A percentile compares a stretch with the other conserved stretches of the same genome.
Evolutionary conservation across 2,888 invertebrate species (phyloP).

Genomic region (Deroplatys truncata): DNA sequence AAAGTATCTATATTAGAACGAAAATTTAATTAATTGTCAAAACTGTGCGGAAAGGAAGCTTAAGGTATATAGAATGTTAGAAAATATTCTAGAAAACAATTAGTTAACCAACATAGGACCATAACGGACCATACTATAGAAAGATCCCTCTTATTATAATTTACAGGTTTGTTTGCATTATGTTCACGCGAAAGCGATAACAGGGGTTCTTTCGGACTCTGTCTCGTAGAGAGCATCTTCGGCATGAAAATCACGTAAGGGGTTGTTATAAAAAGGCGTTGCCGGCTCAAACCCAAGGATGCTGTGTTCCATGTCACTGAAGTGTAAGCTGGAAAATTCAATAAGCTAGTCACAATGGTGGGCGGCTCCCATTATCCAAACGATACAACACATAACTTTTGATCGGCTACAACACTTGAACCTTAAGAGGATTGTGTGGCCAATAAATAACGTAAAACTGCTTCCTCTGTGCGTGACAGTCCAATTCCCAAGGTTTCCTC

Average conservation of each 20-base stretch:
- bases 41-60: too few relatives aligned
- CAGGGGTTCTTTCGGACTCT: too few relatives aligned
- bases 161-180: too few relatives aligned
- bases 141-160: too few relatives aligned
- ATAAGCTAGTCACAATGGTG: not conserved
- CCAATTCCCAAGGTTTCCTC: not conserved
- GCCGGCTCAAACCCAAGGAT: not conserved
- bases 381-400: not conserved
- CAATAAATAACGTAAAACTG: not conserved
- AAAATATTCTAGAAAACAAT: too few relatives aligned
- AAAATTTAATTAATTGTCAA: too few relatives aligned
- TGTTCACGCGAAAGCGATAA: too few relatives aligned
- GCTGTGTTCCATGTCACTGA: not conserved
- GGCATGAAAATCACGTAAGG: not conserved
- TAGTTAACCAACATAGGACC: too few relatives aligned
- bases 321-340: not conserved
- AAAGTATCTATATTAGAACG: too few relatives aligned
- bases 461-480: not conserved
- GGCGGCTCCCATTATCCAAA: not conserved
- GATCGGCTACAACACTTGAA: not conserved
- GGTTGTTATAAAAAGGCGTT: not conserved
- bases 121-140: too few relatives aligned
- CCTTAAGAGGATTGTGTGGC: not conserved
- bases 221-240: too few relatives aligned
- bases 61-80: too few relatives aligned